Base-by-base conservation (phyloP, 1,140 invertebrate species). In the Rhagoletis zephyria region DNA sequence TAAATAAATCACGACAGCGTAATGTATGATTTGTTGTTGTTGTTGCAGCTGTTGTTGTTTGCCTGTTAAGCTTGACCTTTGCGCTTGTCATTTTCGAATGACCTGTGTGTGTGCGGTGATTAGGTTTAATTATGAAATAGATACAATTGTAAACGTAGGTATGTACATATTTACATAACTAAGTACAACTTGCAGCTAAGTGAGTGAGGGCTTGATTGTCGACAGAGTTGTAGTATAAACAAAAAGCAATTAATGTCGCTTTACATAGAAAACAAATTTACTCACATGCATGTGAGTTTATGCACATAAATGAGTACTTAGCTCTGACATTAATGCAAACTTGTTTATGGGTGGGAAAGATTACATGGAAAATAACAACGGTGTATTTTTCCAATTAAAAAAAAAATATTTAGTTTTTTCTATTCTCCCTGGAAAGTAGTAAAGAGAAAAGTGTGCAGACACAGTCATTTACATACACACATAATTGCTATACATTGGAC, bases 121-220 rank as follows among this genome's bases (percentile, higher is more conserved):
- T n/a, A 56, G 74, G 4, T 81, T 81, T 81, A 81, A 59, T 56
- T 81, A 81, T 81, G 74, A 81, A 51, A 81, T 59, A 56, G 45
- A 51, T n/a, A 77, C 45, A 45, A 74, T 45, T 9, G 30, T 40
- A 63, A n/a, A 9, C 19, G 19, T 19, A 19, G 6, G 19, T 19
- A 65, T 4, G 7, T 19, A 19, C 16, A 42, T 70, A 70, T 12
- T 40, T 42, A 42, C 65, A 45, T 70, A 42, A 2, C 3, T 48
- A 70, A 4, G 1, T 16, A 30, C 30, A 30, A 70, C 14, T 14
- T 16, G 45, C 42, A 16, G 4, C 5, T 56, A 45, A 42, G 16
- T 0, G 40, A 16, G 40, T 14, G 30, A 40, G 30, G 9, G 65
- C 6, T 40, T n/a, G 16, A 6, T 64, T 64, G 19, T 4, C 42